Evolutionary conservation across 2,888 invertebrate genomes (phyloP), one percentile per base, ranked within the genome.

Genomic region (Argyra leucocephala): DNA sequence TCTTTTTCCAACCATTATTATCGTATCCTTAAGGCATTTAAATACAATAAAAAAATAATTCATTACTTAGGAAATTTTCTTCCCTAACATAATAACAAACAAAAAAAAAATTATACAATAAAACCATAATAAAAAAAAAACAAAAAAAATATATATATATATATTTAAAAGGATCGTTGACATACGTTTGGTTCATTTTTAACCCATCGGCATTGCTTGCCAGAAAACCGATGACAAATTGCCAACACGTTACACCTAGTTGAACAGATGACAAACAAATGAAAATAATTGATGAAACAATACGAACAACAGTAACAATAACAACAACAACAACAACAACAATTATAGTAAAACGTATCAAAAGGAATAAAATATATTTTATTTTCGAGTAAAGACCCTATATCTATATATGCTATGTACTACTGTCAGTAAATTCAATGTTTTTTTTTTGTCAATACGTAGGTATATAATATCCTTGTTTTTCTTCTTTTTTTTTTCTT

Each of bases 171-270:
- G 48, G 18, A 48, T 48, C 48, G 18, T 48, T 48, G 48, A 48
- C 48, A 48, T 48, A 48, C 48, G 48, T 48, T 48, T 7, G 12
- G 7, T 10, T 10, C 15, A 10, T 37, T 48, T 48, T 48, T 48
- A 48, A 18, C 48, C 48, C 48, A 48, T 48, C 48, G 18, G 15
- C 6, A 48, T 10, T 31, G n/a, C 9, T 31, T 31, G 31, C 31
- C 6, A 48, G 48, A 48, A 48, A 15, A 48, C 18, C 18, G n/a
- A 59, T 61, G 61, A 61, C 61, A 61, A 61, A 61, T 61, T 61
- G 24, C 31, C 10, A 61, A 61, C 24, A 61, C 61, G 61, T 61
- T 61, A 61, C 61, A 61, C 61, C 61, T 61, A 61, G 61, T 61
- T 61, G 61, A 61, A 31, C 61, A 61, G 61, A 61, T 61, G 61